Percentiles rank a stretch among this genome's conserved stretches.
Evolutionary conservation across 2,797 vertebrate species (phyloP).

Genomic region (Eulemur coronatus): DNA sequence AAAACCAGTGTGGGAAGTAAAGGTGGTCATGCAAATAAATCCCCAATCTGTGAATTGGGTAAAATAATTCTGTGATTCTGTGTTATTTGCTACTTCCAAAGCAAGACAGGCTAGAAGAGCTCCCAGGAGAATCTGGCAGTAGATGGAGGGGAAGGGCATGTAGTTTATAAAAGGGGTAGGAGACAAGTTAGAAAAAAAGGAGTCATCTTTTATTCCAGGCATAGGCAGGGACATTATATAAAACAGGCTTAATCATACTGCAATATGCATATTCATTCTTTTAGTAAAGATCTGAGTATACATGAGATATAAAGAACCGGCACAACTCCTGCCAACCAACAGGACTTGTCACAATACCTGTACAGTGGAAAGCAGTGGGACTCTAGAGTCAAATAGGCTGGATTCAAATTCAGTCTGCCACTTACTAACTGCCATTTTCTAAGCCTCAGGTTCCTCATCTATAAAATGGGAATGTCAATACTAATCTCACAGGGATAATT

Average conservation of each 20-base stretch:
- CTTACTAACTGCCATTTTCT: neutral
- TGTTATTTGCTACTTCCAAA: neutral
- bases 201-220: neutral
- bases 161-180: neutral
- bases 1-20: neutral
- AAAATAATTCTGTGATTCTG: neutral
- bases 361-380: neutral
- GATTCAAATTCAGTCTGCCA: neutral
- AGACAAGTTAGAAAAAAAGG: neutral
- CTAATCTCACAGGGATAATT: neutral
- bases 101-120: neutral
- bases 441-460: neutral
- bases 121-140: neutral
- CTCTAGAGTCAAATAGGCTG: neutral
- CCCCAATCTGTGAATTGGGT: neutral
- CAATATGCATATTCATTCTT: neutral
- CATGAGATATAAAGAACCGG: neutral
- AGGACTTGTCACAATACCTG: neutral
- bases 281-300: neutral
- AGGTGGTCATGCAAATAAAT: neutral
- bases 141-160: neutral
- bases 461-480: neutral
- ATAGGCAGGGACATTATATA: neutral
- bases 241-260: neutral
- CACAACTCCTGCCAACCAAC: neutral